Base-by-base conservation (phyloP, 2,113 vertebrate genomes). In the Sylvietta virens region DNA sequence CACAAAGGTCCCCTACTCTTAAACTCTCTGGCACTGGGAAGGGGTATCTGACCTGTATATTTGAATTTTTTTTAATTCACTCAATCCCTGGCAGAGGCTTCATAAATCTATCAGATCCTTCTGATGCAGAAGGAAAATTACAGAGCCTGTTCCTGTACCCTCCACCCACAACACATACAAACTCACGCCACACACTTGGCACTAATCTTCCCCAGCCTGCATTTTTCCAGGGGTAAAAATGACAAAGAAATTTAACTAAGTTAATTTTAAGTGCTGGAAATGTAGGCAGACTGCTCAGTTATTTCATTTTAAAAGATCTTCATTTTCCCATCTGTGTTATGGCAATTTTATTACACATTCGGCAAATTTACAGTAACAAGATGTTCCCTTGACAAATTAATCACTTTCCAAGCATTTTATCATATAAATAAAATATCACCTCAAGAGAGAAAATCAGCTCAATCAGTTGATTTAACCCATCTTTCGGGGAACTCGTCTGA, bases 281-380 rank as follows among this genome's bases (percentile, higher is more conserved):
- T 69, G 69, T 9, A 81, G 87, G 80, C 81, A 92, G 94, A 95
- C 79, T 93, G 92, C 81, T 88, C 82, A 86, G 95, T 97, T 96
- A 95, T 94, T 95, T 96, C 42, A 54, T 92, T 97, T 93, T 93
- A 94, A 94, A 92, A 98, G 98, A 98, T 98, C 97, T 97, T 98
- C 96, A 97, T 98, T 98, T 97, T 97, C 97, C 98, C 98, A 98
- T 98, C 98, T 98, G 97, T 97, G 97, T 98, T 98, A 98, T 98
- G 97, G 98, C 98, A 98, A 98, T 98, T 99, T 99, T 98, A 98
- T 98, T 98, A 98, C 98, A 98, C 97, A 98, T 98, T 98, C 98
- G 98, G 97, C 98, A 98, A 98, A 98, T 98, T 98, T 98, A 99
- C 97, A 98, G 97, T 97, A 98, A 98, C 97, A 98, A 98, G 97